phyloP scores from a whole-genome alignment of 2,888 invertebrate species.

The Chymomyza caudatula region DNA sequence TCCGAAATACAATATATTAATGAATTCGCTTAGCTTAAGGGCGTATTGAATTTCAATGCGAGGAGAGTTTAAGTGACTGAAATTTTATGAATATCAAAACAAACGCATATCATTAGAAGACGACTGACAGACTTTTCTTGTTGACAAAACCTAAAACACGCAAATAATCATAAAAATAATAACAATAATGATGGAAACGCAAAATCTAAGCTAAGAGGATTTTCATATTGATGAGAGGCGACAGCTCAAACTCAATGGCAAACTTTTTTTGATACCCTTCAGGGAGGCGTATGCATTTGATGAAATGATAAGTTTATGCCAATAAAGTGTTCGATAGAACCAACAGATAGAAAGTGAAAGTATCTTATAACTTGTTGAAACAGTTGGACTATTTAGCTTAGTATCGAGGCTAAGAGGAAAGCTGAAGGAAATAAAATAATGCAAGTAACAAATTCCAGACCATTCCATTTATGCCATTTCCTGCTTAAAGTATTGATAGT shows the following conservation, averaged over 20 bases:
- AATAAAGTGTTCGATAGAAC: too few species aligned
- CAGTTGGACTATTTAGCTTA: too few species aligned
- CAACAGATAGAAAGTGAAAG: too few species aligned
- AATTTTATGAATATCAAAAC: neutral
- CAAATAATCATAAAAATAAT: neutral
- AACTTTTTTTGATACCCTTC: neutral
- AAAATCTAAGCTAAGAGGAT: constrained; percentile 39
- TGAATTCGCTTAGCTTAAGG: neutral
- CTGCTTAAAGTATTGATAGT: too few species aligned
- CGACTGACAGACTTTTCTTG: too few species aligned
- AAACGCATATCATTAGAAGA: neutral
- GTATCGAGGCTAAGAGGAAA: too few species aligned
- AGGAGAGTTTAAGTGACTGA: neutral
- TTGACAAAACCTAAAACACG: neutral
- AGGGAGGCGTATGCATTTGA: constrained; percentile 9
- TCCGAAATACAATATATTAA: neutral
- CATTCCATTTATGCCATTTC: too few species aligned
- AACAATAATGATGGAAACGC: neutral
- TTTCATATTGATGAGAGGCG: constrained; percentile 42
- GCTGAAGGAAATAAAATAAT: too few species aligned
- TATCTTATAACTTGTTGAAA: too few species aligned
- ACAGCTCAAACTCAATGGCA: neutral
- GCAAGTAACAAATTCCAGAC: too few species aligned
- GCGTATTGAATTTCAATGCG: neutral
- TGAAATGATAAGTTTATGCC: constrained; percentile 6